Evolutionary conservation across 2,113 vertebrate species (phyloP).

Genomic region (Alectura lathami): DNA sequence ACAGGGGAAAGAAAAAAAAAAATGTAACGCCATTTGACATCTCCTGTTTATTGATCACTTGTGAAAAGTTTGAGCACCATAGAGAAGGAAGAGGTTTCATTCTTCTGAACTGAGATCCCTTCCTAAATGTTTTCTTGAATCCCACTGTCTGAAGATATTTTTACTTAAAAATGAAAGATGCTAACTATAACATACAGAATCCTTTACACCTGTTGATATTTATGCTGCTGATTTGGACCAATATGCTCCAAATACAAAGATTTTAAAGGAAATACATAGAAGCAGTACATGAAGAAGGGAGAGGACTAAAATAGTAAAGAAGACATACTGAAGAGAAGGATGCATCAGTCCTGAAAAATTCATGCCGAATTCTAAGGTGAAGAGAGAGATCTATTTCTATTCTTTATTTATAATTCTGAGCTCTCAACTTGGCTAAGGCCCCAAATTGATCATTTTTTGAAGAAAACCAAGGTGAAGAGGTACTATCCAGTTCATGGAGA

Average conservation of each 20-base stretch:
- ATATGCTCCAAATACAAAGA: background rate
- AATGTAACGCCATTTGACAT: background rate
- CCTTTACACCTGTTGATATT: background rate
- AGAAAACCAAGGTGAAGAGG: background rate
- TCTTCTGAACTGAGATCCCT: background rate
- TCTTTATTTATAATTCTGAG: conserved; percentile 23
- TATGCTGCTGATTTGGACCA: background rate
- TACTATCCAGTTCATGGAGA: background rate
- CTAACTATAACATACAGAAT: background rate
- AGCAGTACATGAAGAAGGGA: background rate
- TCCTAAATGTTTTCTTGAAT: background rate
- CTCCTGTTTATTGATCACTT: background rate
- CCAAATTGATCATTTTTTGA: background rate
- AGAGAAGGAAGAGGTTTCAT: background rate
- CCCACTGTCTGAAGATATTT: background rate
- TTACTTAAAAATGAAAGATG: fast-evolving
- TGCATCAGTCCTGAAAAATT: conserved; percentile 32
- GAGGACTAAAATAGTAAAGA: background rate
- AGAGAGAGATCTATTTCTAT: conserved; percentile 20
- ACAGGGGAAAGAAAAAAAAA: background rate
- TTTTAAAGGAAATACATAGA: background rate
- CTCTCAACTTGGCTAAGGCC: background rate
- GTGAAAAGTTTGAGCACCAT: background rate
- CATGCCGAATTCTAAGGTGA: conserved; percentile 18
- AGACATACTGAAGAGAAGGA: background rate